Conservation (phyloP, 2,113 vertebrate genomes). For the Gallinago jamesoni region DNA sequence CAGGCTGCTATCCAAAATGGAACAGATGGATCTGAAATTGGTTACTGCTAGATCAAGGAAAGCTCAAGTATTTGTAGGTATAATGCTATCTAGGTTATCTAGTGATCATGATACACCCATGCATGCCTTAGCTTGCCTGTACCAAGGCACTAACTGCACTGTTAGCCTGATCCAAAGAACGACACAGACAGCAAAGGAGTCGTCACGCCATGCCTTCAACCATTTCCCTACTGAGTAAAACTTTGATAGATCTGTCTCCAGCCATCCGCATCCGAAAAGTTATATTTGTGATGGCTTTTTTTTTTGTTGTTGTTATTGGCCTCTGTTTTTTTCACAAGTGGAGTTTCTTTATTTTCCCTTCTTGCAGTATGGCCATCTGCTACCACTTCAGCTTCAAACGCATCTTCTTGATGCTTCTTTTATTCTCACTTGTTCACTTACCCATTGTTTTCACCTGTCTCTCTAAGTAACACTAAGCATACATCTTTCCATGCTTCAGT, state of each 20-base stretch:
- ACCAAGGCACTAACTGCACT: not conserved
- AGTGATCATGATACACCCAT: not conserved
- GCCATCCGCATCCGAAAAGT: not conserved
- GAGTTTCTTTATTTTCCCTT: slow-evolving; percentile 5
- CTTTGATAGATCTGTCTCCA: not conserved
- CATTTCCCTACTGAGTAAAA: not conserved
- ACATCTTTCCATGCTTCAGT: slow-evolving; percentile 60
- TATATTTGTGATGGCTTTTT: not conserved
- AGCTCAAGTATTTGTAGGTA: not conserved
- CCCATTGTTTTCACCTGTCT: slow-evolving; percentile 41
- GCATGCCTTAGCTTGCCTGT: not conserved
- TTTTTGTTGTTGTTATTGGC: not conserved
- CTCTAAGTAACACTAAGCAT: slow-evolving; percentile 47
- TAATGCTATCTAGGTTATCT: not conserved
- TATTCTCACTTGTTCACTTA: slow-evolving; percentile 26
- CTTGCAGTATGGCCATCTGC: slow-evolving; percentile 1
- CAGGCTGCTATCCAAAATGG: slow-evolving; percentile 19
- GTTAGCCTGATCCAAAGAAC: not conserved
- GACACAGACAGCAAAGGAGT: not conserved
- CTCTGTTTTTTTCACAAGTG: not conserved
- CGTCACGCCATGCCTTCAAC: not conserved
- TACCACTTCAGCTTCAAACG: not conserved
- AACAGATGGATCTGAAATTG: slow-evolving; percentile 50
- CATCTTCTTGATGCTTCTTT: not conserved
- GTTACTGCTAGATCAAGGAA: slow-evolving; percentile 45